These are phyloP conservation scores for Campylorhamphus procurvoides DNA, from an alignment of 2,113 vertebrate species.

Conservation along the genomic window DNA sequence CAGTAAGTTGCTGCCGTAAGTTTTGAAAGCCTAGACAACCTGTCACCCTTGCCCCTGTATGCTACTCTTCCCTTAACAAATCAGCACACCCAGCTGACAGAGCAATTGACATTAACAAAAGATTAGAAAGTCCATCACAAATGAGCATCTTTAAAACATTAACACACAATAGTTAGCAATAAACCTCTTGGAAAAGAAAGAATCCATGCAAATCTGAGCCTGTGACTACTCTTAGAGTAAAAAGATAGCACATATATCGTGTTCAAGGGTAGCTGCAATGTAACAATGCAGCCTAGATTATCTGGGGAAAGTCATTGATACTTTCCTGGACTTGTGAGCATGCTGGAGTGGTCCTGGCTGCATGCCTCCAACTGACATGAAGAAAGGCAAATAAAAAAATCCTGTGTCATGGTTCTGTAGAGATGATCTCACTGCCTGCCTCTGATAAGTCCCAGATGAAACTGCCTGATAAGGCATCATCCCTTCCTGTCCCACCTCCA, in stretches of 20 bases:
- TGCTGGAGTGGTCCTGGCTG: neutral
- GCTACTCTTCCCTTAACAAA: neutral
- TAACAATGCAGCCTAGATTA: neutral
- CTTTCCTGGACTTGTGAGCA: neutral
- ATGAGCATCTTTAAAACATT: neutral
- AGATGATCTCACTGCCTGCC: neutral
- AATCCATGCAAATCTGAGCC: neutral
- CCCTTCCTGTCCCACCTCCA: neutral
- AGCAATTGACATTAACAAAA: neutral
- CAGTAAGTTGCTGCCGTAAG: neutral
- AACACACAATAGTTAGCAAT: neutral
- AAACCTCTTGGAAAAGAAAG: neutral
- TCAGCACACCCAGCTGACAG: neutral
- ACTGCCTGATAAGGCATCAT: neutral
- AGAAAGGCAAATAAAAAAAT: slow-evolving; percentile 6
- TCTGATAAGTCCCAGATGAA: slow-evolving; percentile 7
- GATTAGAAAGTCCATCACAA: neutral
- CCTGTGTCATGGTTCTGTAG: neutral
- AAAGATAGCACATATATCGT: neutral
- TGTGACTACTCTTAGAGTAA: neutral
- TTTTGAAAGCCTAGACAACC: neutral
- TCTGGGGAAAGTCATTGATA: neutral
- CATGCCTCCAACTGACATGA: neutral
- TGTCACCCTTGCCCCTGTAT: neutral
- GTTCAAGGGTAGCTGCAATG: neutral